Evolutionary conservation across 2,113 vertebrate species (phyloP).

Genomic region (Gambusia affinis): DNA sequence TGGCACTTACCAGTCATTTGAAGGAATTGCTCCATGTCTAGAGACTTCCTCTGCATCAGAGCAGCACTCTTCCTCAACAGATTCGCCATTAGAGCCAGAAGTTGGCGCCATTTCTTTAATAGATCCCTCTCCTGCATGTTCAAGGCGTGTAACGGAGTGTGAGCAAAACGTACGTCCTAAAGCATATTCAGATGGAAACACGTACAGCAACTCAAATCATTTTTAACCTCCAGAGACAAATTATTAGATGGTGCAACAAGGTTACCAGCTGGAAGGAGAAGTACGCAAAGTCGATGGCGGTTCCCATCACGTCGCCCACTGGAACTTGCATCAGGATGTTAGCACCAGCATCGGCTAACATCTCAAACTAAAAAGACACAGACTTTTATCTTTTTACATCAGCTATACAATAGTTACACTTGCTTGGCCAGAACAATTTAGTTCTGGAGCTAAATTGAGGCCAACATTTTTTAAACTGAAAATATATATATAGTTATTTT

Average conservation of each 20-base stretch:
- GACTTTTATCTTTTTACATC: background rate
- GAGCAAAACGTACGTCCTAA: slow-evolving; percentile 80
- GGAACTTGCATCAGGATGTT: slow-evolving; percentile 82
- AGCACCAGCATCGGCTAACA: slow-evolving; percentile 77
- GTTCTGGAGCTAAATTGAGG: no score
- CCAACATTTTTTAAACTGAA: background rate
- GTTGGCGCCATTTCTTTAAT: slow-evolving; percentile 62
- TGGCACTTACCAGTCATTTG: slow-evolving; percentile 14
- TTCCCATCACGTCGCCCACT: slow-evolving; percentile 77
- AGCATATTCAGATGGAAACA: background rate
- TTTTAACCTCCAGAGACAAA: background rate
- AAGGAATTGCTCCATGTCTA: background rate
- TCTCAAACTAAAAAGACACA: slow-evolving; percentile 75
- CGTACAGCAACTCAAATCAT: background rate
- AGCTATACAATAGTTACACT: no score
- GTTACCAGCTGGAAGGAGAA: slow-evolving; percentile 83
- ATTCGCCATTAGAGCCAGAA: slow-evolving; percentile 78
- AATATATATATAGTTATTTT: no score
- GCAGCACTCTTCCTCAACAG: slow-evolving; percentile 63
- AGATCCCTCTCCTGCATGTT: slow-evolving; percentile 71
- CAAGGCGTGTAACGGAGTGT: slow-evolving; percentile 80
- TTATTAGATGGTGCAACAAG: background rate
- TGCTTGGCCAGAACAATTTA: no score
- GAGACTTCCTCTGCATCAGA: slow-evolving; percentile 54
- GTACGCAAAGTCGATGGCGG: slow-evolving; percentile 83